Evolutionary conservation across 2,888 invertebrate species (phyloP).

Genomic region (Ectropis crepuscularia): DNA sequence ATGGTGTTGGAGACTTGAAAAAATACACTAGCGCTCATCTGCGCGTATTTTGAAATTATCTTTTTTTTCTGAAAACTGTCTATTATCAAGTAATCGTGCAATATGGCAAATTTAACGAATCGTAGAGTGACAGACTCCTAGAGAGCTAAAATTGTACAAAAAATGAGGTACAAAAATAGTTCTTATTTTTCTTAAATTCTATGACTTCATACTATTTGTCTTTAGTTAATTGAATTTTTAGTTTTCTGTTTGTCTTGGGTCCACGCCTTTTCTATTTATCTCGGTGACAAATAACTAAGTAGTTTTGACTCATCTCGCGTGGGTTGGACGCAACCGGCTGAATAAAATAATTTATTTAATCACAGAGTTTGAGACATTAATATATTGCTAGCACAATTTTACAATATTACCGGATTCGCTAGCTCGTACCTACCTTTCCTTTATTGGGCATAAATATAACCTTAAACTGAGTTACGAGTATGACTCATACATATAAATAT

Average conservation of each 20-base stretch:
- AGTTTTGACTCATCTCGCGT: constrained; percentile 39
- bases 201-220: neutral
- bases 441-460: constrained; percentile 7
- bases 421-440: constrained; percentile 9
- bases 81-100: no score
- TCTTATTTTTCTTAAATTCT: no score
- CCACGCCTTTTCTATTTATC: constrained; percentile 40
- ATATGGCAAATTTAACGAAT: no score
- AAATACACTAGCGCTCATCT: no score
- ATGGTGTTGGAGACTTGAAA: no score
- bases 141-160: no score
- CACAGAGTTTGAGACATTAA: constrained; percentile 14
- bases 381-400: constrained; percentile 10
- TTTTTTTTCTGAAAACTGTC: no score
- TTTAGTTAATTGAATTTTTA: constrained; percentile 17
- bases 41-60: no score
- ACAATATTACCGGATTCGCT: constrained; percentile 3
- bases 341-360: constrained; percentile 22
- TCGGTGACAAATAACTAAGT: constrained; percentile 33
- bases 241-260: constrained; percentile 23
- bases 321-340: constrained; percentile 19
- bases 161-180: no score
- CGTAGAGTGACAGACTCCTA: no score
- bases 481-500: neutral
- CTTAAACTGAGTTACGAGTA: neutral